Evolutionary conservation across 2,888 invertebrate genomes (phyloP).

Genomic region (Xestobium rufovillosum): DNA sequence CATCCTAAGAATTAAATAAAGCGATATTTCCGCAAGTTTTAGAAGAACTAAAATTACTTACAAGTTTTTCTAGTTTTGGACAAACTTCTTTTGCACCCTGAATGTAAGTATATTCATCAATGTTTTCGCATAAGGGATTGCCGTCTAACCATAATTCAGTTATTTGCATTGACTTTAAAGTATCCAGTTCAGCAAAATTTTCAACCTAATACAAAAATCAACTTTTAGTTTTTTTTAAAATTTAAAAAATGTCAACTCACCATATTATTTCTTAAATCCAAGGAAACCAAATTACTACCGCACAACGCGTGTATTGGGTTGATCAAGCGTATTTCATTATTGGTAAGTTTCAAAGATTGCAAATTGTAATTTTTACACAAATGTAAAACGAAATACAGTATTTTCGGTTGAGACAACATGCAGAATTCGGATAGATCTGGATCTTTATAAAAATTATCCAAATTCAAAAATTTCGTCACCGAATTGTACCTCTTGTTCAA

Average conservation of each 20-base stretch:
- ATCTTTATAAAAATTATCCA: constrained; percentile 44
- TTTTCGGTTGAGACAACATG: constrained; percentile 45
- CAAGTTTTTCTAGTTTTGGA: constrained; percentile 46
- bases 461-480: constrained; percentile 35
- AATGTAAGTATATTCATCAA: constrained; percentile 54
- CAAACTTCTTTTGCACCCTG: constrained; percentile 48
- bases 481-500: constrained; percentile 39
- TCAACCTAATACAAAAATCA: constrained; percentile 29
- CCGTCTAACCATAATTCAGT: constrained; percentile 53
- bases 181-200: constrained; percentile 24
- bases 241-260: constrained; percentile 21
- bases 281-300: constrained; percentile 22
- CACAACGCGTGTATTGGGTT: constrained; percentile 34
- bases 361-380: constrained; percentile 30
- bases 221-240: not conserved
- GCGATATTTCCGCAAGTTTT: too few species aligned
- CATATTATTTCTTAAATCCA: constrained; percentile 34
- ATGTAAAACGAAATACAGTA: constrained; percentile 44
- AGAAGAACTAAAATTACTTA: too few species aligned
- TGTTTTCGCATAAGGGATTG: constrained; percentile 63
- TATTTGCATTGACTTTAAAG: constrained; percentile 29
- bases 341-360: constrained; percentile 30
- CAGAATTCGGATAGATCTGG: constrained; percentile 40
- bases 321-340: constrained; percentile 36
- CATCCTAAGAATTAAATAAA: constrained; percentile 47